A percentile compares a stretch with the other conserved stretches of the same genome.
These are phyloP conservation scores for Rhea pennata DNA, from an alignment of 2,113 vertebrate species.

Conservation along the genomic window DNA sequence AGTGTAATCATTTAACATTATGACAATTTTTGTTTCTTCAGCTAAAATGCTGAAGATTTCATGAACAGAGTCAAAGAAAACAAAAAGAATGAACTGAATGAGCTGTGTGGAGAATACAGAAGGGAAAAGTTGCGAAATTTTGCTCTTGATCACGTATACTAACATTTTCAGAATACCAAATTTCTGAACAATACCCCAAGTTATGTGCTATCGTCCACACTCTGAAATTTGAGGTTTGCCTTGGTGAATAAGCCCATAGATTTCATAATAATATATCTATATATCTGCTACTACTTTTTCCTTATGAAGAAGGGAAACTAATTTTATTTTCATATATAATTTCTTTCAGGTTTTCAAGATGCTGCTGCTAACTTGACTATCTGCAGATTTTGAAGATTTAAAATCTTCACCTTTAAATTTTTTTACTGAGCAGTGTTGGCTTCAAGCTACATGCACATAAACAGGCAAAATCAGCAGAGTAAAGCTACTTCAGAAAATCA, in stretches of 20 bases:
- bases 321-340: background rate
- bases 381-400: background rate
- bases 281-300: background rate
- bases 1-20: background rate
- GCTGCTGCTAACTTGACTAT: background rate
- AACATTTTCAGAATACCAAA: background rate
- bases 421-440: background rate
- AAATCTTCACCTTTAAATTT: background rate
- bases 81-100: fast-evolving
- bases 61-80: background rate
- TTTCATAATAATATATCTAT: fast-evolving
- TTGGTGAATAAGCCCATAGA: background rate
- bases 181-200: background rate
- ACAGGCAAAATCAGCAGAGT: background rate
- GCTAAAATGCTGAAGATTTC: background rate
- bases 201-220: background rate
- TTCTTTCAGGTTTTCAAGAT: background rate
- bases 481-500: background rate
- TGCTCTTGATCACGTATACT: background rate
- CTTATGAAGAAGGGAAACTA: background rate
- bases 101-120: background rate
- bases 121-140: background rate
- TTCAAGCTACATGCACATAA: background rate
- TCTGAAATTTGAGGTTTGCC: background rate
- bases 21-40: background rate